Conservation (phyloP, 2,888 invertebrate genomes). For the Chrysodeixis includens region DNA sequence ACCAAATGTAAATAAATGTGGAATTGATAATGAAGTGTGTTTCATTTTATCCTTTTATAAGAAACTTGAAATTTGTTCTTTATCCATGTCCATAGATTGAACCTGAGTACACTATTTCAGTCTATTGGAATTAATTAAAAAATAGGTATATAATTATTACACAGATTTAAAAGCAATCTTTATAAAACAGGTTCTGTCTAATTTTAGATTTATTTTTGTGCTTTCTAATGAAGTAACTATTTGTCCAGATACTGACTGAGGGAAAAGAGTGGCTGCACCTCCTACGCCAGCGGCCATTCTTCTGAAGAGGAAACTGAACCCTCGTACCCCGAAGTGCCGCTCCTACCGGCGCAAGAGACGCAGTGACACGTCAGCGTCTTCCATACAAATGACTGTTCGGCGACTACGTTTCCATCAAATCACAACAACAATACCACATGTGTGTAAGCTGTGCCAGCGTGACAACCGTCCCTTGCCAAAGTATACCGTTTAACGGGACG, state of each 20-base stretch:
- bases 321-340: constrained; percentile 77
- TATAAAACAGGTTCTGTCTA: too few relatives aligned
- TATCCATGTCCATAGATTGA: too few relatives aligned
- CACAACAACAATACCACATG: neutral
- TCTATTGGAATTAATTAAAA: too few relatives aligned
- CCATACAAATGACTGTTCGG: neutral
- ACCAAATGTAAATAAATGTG: constrained; percentile 1
- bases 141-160: too few relatives aligned
- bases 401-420: neutral
- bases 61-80: neutral
- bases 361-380: neutral
- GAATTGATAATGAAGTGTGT: neutral
- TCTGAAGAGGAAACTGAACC: constrained; percentile 79
- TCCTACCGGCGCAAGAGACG: constrained; percentile 67
- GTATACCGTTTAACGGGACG: constrained; percentile 25
- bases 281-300: constrained; percentile 81
- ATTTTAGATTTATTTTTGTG: too few relatives aligned
- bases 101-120: too few relatives aligned
- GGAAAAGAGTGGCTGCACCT: constrained; percentile 82
- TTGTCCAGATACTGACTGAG: constrained; percentile 83
- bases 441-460: neutral
- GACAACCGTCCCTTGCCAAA: constrained; percentile 15
- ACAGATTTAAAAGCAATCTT: too few relatives aligned
- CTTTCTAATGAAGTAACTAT: neutral
- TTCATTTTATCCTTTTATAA: neutral